phyloP scores from a whole-genome alignment of 2,797 vertebrate genomes.

The Notolabrus celidotus region DNA sequence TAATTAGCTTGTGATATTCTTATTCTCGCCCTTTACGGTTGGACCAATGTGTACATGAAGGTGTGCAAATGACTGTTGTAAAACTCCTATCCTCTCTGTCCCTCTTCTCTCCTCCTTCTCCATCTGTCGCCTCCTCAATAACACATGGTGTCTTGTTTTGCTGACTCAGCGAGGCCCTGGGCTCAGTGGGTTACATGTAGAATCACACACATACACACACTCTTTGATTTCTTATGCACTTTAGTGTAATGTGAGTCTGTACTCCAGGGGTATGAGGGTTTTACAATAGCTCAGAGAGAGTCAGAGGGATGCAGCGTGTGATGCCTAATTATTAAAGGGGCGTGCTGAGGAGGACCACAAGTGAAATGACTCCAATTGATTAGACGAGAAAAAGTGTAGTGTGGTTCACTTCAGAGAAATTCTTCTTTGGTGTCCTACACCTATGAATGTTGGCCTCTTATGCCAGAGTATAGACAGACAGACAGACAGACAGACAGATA shows the following conservation, averaged over 20 bases:
- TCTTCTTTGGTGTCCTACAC: too few species aligned
- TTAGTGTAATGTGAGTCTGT: conserved; percentile 3
- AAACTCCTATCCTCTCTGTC: conserved; percentile 35
- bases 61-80: conserved; percentile 37
- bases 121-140: conserved; percentile 76
- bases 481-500: too few species aligned
- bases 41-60: conserved; percentile 8
- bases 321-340: background rate
- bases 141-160: conserved; percentile 76
- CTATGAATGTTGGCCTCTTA: too few species aligned
- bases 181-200: conserved; percentile 47
- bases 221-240: conserved; percentile 15
- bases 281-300: background rate
- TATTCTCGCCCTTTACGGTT: conserved; percentile 29
- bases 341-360: background rate
- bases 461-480: too few species aligned
- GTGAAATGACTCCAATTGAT: too few species aligned
- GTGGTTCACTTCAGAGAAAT: too few species aligned
- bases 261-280: background rate
- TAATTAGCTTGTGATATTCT: conserved; percentile 3
- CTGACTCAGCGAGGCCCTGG: conserved; percentile 69
- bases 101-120: conserved; percentile 60
- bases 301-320: background rate
- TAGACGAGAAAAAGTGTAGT: too few species aligned
- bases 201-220: conserved; percentile 14